phyloP scores from a whole-genome alignment of 2,113 vertebrate species.

The Bufo bufo region DNA sequence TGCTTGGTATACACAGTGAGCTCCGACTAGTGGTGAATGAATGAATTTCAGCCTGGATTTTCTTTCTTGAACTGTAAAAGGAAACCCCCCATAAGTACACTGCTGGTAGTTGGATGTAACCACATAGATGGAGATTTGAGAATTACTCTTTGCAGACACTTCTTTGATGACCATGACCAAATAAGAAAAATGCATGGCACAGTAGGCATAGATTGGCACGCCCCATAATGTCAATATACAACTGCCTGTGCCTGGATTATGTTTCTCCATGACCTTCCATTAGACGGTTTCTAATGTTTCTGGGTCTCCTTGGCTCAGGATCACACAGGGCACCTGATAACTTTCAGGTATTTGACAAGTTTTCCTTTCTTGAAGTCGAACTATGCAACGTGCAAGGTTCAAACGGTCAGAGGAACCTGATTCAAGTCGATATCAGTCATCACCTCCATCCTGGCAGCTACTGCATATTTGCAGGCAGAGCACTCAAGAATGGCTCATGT shows the following conservation, averaged over 20 bases:
- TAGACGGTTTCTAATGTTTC: slow-evolving; percentile 14
- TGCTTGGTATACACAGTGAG: too few species aligned
- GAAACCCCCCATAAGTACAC: too few species aligned
- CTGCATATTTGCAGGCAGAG: slow-evolving; percentile 11
- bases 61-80: too few species aligned
- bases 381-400: background rate
- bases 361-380: background rate
- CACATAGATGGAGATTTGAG: too few species aligned
- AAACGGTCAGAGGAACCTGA: slow-evolving; percentile 31
- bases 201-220: background rate
- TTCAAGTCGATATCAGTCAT: slow-evolving; percentile 41
- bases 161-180: too few species aligned
- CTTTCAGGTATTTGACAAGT: background rate
- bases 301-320: background rate
- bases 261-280: background rate
- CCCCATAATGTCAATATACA: too few species aligned
- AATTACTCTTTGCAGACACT: background rate
- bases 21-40: too few species aligned
- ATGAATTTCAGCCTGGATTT: too few species aligned
- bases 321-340: background rate
- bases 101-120: too few species aligned
- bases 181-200: background rate
- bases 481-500: slow-evolving; percentile 31
- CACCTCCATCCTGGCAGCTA: background rate
- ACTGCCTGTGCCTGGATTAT: background rate